phyloP scores from a whole-genome alignment of 2,888 invertebrate genomes.

The Cryptocephalus moraei region DNA sequence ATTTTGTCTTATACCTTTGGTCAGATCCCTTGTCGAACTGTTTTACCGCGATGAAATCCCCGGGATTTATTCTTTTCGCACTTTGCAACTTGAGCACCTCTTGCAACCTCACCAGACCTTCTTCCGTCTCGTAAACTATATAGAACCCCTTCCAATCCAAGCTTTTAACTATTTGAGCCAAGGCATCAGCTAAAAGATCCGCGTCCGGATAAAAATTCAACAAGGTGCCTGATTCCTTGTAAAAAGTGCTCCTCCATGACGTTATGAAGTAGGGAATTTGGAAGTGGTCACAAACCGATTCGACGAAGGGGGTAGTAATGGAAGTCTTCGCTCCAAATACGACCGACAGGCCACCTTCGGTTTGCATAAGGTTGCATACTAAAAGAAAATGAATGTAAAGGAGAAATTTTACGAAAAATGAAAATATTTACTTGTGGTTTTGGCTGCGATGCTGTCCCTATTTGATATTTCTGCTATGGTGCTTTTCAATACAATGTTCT shows the following conservation, averaged over 20 bases:
- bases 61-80: neutral
- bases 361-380: neutral
- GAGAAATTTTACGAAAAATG: neutral
- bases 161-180: slow-evolving; percentile 54
- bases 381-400: no score
- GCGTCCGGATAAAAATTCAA: slow-evolving; percentile 26
- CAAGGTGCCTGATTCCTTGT: slow-evolving; percentile 38
- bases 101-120: slow-evolving; percentile 65
- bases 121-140: slow-evolving; percentile 66
- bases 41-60: neutral
- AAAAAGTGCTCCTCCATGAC: slow-evolving; percentile 55
- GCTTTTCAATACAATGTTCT: no score
- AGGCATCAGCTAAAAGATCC: slow-evolving; percentile 51
- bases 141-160: slow-evolving; percentile 70
- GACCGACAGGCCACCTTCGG: neutral
- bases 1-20: neutral
- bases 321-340: slow-evolving; percentile 24
- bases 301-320: slow-evolving; percentile 53
- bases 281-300: slow-evolving; percentile 72
- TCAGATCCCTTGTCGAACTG: neutral
- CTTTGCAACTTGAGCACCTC: slow-evolving; percentile 57
- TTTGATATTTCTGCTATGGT: no score
- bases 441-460: neutral
- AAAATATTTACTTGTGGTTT: neutral
- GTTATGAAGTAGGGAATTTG: slow-evolving; percentile 80